These are phyloP conservation scores for Nyctalus aviator DNA, from an alignment of 2,797 vertebrate species.

Conservation along the genomic window DNA sequence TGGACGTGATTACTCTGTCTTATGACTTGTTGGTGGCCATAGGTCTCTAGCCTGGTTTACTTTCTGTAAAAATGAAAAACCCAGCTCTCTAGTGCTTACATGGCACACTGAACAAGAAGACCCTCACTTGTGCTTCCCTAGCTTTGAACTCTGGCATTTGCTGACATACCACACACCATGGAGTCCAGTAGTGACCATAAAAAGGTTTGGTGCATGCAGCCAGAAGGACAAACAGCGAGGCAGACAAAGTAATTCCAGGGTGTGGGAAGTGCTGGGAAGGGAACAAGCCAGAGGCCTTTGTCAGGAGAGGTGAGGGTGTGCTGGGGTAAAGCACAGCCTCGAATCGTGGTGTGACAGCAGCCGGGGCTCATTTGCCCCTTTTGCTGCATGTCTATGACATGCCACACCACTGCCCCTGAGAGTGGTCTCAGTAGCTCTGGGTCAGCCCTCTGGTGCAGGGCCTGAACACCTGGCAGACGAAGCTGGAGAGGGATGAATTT, in stretches of 20 bases:
- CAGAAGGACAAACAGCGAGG: neutral
- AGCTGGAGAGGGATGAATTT: neutral
- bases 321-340: neutral
- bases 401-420: neutral
- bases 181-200: neutral
- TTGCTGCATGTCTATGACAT: too few relatives aligned
- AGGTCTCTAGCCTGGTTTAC: neutral
- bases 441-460: neutral
- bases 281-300: neutral
- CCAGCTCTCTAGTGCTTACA: neutral
- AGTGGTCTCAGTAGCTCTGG: neutral
- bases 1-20: neutral
- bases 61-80: neutral
- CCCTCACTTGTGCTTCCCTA: neutral
- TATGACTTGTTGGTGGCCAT: neutral
- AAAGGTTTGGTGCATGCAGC: neutral
- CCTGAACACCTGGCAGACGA: neutral
- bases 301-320: neutral
- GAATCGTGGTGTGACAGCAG: neutral
- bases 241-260: neutral
- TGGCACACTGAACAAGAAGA: neutral
- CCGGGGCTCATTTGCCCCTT: neutral
- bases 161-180: neutral
- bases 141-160: neutral
- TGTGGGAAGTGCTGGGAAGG: neutral